Conservation (phyloP, 2,797 vertebrate species). For the Halcyon leucocephala region DNA sequence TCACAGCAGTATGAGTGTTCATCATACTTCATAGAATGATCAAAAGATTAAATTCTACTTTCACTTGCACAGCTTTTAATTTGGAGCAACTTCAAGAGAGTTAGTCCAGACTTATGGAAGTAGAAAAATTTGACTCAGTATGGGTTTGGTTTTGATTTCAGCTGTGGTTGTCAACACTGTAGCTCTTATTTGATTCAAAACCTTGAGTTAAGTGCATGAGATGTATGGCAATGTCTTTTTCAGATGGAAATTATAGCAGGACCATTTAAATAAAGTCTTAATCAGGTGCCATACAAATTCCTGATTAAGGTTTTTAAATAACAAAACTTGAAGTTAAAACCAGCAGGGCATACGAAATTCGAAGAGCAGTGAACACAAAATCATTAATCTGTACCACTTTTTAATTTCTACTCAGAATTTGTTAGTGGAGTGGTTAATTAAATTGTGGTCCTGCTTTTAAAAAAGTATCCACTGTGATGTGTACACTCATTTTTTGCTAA, state of each 20-base stretch:
- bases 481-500: neutral
- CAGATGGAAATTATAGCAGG: conserved; percentile 6
- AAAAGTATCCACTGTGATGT: neutral
- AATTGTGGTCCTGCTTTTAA: conserved; percentile 3
- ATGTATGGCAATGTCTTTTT: neutral
- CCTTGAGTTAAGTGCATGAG: neutral
- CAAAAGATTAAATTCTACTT: neutral
- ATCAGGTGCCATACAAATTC: conserved; percentile 33
- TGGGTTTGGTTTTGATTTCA: neutral
- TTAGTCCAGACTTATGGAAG: neutral
- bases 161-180: accelerated
- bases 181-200: neutral
- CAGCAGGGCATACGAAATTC: neutral
- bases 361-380: neutral
- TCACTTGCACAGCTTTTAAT: neutral
- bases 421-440: conserved; percentile 20
- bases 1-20: neutral
- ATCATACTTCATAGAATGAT: neutral
- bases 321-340: conserved; percentile 51
- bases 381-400: conserved; percentile 47
- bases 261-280: conserved; percentile 47
- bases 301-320: conserved; percentile 61
- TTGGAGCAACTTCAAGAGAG: neutral
- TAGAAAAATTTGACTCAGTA: neutral
- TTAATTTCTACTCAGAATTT: conserved; percentile 39